Evolutionary conservation across 2,113 vertebrate species (phyloP).

Genomic region (Oncorhynchus masou): DNA sequence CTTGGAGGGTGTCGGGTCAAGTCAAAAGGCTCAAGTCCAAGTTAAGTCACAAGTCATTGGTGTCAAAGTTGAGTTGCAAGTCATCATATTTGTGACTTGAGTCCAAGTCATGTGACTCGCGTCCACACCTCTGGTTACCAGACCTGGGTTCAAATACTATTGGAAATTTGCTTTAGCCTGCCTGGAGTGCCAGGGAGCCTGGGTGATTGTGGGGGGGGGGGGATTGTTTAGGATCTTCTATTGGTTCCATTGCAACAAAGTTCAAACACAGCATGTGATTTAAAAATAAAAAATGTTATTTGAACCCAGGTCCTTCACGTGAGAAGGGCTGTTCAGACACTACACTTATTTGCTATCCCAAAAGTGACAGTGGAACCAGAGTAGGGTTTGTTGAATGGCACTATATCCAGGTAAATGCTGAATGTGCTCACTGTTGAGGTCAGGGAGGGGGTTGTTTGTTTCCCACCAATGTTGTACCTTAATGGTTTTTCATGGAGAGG

Average conservation of each 20-base stretch:
- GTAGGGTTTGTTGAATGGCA: slow-evolving; percentile 53
- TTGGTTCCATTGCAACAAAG: not conserved
- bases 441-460: not conserved
- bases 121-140: not conserved
- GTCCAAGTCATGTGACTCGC: too few relatives aligned
- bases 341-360: slow-evolving; percentile 71
- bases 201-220: not conserved
- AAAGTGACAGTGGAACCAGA: slow-evolving; percentile 60
- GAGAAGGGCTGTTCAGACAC: not conserved
- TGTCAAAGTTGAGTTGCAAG: too few relatives aligned
- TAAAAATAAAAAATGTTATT: too few relatives aligned
- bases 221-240: too few relatives aligned
- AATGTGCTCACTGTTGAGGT: slow-evolving; percentile 26
- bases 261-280: too few relatives aligned
- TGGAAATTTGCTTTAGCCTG: slow-evolving; percentile 53
- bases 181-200: not conserved
- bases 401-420: slow-evolving; percentile 67
- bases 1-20: too few relatives aligned
- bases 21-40: too few relatives aligned
- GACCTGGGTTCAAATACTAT: slow-evolving; percentile 36
- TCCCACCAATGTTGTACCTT: not conserved
- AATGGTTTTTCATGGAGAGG: not conserved
- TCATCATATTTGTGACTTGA: too few relatives aligned
- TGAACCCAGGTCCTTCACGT: not conserved
- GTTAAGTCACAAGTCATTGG: too few relatives aligned